Conservation (phyloP, 2,113 vertebrate genomes). For the Gallinago undulata region DNA sequence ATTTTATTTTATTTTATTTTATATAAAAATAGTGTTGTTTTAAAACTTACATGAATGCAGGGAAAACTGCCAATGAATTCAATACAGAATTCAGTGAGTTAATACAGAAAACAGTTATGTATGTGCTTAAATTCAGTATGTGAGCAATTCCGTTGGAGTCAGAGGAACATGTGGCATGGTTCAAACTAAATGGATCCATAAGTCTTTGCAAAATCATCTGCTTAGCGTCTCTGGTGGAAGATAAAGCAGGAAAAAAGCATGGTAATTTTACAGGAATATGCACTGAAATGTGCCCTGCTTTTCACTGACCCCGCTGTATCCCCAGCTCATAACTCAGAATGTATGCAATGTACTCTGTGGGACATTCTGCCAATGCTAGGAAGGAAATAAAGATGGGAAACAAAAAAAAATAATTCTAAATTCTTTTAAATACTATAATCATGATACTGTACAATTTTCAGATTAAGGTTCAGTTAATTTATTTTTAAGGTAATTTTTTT, state of each 20-base stretch:
- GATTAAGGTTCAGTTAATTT: background rate
- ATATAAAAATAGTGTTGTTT: background rate
- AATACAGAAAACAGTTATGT: background rate
- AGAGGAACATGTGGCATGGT: conserved; percentile 30
- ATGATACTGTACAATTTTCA: background rate
- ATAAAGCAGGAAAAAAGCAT: conserved; percentile 6
- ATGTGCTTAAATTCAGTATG: background rate
- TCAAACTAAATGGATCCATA: conserved; percentile 56
- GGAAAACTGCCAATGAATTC: background rate
- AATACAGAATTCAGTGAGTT: background rate
- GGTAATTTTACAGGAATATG: conserved; percentile 36
- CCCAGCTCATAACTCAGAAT: background rate
- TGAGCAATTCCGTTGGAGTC: conserved; percentile 15
- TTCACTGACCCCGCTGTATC: background rate
- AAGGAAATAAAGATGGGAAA: background rate
- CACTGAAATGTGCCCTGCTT: background rate
- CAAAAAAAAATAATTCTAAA: background rate
- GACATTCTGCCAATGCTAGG: background rate
- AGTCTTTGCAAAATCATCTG: conserved; percentile 52
- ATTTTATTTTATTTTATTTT: background rate
- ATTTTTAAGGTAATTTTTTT: background rate
- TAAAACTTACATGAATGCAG: background rate
- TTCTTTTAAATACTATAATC: background rate
- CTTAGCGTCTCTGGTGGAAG: conserved; percentile 22
- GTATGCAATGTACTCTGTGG: background rate